Evolutionary conservation across 2,797 vertebrate genomes (phyloP).

Genomic region (Crypturellus tataupa): DNA sequence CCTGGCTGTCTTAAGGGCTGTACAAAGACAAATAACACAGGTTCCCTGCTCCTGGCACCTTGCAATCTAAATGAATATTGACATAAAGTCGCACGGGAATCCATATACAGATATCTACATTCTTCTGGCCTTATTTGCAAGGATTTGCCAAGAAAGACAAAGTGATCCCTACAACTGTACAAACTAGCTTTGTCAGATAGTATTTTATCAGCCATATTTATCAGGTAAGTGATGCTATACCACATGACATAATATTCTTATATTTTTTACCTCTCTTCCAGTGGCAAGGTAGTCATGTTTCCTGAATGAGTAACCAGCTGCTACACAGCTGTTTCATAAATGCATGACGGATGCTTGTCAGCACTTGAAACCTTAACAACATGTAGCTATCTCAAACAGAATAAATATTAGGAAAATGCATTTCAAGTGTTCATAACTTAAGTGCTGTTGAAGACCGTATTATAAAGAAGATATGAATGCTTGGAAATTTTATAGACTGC

Average conservation of each 20-base stretch:
- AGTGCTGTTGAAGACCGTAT: neutral
- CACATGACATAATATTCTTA: neutral
- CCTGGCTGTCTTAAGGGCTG: accelerated
- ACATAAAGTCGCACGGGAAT: neutral
- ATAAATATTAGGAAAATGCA: neutral
- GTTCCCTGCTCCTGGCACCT: neutral
- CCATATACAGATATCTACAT: neutral
- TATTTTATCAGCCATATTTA: neutral
- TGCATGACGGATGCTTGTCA: neutral
- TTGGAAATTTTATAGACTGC: neutral
- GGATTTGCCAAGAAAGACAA: neutral
- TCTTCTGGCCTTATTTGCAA: neutral
- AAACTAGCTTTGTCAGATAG: neutral
- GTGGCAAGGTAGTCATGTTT: neutral
- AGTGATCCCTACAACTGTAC: neutral
- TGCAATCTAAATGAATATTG: neutral
- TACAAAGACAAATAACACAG: neutral
- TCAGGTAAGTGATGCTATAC: neutral
- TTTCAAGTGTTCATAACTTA: neutral
- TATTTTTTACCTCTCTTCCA: neutral
- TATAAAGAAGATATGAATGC: neutral
- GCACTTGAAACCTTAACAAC: neutral
- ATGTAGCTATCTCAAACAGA: neutral
- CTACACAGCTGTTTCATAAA: neutral
- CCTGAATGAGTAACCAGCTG: neutral